A percentile compares a stretch with the other conserved stretches of the same genome.
Evolutionary conservation across 2,797 vertebrate species (phyloP).

Genomic region (Manis javanica): DNA sequence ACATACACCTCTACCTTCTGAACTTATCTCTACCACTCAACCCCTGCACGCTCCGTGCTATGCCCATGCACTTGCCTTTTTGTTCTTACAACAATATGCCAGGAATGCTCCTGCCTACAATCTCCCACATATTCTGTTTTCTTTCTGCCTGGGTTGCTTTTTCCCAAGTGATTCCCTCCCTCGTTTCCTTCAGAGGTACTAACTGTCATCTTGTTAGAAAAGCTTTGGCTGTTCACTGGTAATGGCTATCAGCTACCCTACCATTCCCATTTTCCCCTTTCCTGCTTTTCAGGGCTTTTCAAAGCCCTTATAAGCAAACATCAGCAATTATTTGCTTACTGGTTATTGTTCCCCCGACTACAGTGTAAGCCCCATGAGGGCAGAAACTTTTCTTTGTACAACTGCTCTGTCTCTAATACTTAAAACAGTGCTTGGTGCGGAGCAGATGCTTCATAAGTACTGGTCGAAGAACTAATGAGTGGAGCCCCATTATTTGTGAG

Average conservation of each 20-base stretch:
- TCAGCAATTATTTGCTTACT: background rate
- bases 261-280: background rate
- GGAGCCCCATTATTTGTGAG: background rate
- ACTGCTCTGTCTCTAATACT: background rate
- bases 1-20: background rate
- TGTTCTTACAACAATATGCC: background rate
- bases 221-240: background rate
- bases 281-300: background rate
- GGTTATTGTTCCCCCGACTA: background rate
- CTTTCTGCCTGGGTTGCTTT: background rate
- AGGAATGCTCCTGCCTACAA: background rate
- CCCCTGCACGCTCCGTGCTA: too few species aligned
- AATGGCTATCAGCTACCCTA: background rate
- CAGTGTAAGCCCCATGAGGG: background rate
- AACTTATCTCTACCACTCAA: fast-evolving
- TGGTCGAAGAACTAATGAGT: background rate
- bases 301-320: background rate
- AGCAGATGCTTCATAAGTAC: background rate
- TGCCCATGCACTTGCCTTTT: background rate
- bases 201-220: background rate
- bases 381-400: background rate
- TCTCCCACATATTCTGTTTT: background rate
- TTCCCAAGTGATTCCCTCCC: background rate
- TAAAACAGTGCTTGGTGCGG: background rate
- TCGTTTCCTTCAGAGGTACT: background rate